These are phyloP conservation scores for Latheticus oryzae DNA, from an alignment of 2,888 invertebrate species.

Conservation along the genomic window DNA sequence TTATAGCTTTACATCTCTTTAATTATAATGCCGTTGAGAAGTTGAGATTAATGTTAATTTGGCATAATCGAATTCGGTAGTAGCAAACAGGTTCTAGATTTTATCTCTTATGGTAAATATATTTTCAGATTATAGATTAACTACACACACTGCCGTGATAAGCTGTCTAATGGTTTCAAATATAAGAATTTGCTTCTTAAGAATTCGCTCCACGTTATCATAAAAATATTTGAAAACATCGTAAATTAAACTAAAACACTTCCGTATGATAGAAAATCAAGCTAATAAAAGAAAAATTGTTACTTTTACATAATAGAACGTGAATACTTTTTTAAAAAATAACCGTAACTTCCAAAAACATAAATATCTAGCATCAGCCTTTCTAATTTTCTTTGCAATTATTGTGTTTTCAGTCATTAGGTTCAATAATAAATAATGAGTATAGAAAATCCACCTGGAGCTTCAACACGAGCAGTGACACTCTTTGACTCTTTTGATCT, in stretches of 20 bases:
- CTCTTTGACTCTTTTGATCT: constrained; percentile 31
- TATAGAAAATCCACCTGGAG: constrained; percentile 33
- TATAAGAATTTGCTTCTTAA: no score
- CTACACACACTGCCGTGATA: no score
- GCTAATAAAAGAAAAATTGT: no score
- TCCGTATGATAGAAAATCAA: no score
- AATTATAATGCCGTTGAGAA: constrained; percentile 28
- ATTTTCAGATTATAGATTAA: constrained; percentile 22
- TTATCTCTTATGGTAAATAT: constrained; percentile 25
- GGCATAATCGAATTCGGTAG: constrained; percentile 28
- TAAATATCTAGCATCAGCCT: neutral
- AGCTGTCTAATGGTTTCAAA: no score
- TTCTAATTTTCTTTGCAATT: constrained; percentile 1
- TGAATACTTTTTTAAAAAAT: neutral
- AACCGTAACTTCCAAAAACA: constrained; percentile 5
- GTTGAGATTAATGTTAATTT: constrained; percentile 31
- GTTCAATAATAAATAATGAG: constrained; percentile 25
- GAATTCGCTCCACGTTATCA: no score
- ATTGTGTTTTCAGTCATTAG: constrained; percentile 14
- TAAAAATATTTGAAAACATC: no score
- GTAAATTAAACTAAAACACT: no score
- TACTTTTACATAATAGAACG: no score
- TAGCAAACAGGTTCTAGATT: constrained; percentile 31
- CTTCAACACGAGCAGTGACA: constrained; percentile 37
- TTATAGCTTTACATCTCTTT: constrained; percentile 22